Conservation (phyloP, 2,113 vertebrate species). For the Chaenogobius annularis region DNA sequence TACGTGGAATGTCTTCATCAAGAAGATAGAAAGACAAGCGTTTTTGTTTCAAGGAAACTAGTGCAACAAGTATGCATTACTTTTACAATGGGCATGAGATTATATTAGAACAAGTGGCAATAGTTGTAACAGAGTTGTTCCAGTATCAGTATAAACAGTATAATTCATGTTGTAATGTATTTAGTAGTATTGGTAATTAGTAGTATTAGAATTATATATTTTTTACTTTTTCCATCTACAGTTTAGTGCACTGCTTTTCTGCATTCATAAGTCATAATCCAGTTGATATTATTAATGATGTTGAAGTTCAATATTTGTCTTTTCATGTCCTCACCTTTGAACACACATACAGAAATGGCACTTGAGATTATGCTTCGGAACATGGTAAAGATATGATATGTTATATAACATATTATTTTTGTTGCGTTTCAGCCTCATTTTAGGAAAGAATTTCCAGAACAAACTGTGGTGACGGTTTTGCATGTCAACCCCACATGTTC, state of each 20-base stretch:
- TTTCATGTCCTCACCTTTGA: too few species aligned
- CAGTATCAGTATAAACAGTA: too few species aligned
- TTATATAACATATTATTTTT: background rate
- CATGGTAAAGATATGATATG: background rate
- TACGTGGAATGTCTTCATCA: slow-evolving; percentile 37
- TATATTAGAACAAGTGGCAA: background rate
- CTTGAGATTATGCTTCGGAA: background rate
- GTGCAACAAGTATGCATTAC: slow-evolving; percentile 7
- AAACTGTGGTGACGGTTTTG: slow-evolving; percentile 48
- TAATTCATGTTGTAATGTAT: too few species aligned
- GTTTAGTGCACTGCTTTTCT: too few species aligned
- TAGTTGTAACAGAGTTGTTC: too few species aligned
- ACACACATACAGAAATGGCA: background rate
- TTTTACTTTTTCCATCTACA: too few species aligned
- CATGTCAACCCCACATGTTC: slow-evolving; percentile 38
- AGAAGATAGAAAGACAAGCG: background rate
- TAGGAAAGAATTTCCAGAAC: slow-evolving; percentile 24
- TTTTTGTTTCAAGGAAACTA: slow-evolving; percentile 4
- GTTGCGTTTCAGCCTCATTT: slow-evolving; percentile 8
- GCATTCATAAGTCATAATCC: too few species aligned
- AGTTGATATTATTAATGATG: too few species aligned
- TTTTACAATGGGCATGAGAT: background rate
- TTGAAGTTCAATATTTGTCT: too few species aligned
- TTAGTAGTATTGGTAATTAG: too few species aligned
- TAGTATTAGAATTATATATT: too few species aligned